phyloP scores from a whole-genome alignment of 2,888 invertebrate species.

The Elysia crispata region DNA sequence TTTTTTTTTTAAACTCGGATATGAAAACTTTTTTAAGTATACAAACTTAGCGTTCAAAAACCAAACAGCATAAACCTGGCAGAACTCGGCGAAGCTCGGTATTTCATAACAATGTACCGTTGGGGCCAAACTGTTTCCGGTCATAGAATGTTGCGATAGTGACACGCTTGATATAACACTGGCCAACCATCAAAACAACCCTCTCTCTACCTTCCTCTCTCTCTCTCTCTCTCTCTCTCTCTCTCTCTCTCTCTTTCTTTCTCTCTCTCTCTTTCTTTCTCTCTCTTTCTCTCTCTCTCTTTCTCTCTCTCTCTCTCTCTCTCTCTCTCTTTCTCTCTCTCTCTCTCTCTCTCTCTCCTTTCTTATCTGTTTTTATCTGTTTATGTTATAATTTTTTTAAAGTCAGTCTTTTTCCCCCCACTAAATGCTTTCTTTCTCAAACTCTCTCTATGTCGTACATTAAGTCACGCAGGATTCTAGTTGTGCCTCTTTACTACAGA shows the following conservation, averaged over 20 bases:
- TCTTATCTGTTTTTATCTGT: neutral
- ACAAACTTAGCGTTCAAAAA: too few relatives aligned
- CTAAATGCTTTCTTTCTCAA: neutral
- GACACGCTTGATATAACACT: neutral
- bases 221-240: neutral
- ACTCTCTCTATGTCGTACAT: neutral
- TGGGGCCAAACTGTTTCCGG: neutral
- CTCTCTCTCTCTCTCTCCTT: constrained; percentile 16
- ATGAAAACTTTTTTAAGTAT: too few relatives aligned
- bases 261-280: neutral
- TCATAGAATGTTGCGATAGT: neutral
- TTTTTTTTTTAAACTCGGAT: too few relatives aligned
- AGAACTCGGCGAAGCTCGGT: too few relatives aligned
- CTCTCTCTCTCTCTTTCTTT: neutral
- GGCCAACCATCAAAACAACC: too few relatives aligned
- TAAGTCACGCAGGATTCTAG: too few relatives aligned
- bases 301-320: neutral
- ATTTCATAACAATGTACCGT: too few relatives aligned
- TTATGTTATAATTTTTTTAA: neutral
- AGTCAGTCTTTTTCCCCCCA: neutral
- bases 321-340: neutral
- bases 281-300: neutral
- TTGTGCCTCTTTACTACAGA: too few relatives aligned
- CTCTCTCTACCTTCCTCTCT: too few relatives aligned
- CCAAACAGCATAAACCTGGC: too few relatives aligned